phyloP scores from a whole-genome alignment of 37 sponge, comb jelly and placozoan genomes.

The Aphrocallistes beatrix region DNA sequence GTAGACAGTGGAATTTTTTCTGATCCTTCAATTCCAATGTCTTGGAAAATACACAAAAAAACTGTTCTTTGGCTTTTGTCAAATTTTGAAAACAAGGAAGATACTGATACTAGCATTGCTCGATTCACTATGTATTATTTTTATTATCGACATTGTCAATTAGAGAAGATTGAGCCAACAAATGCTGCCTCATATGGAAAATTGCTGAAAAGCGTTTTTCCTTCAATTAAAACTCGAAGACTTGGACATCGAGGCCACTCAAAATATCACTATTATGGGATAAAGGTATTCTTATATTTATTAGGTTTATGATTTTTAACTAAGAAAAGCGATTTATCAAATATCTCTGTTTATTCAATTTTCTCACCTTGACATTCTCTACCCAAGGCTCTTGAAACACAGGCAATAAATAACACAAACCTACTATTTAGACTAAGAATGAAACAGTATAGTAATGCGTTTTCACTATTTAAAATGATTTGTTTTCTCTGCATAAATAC shows the following conservation, averaged over 20 bases:
- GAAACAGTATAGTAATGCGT: too few species aligned
- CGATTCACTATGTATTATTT: constrained; percentile 80
- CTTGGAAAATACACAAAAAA: not conserved
- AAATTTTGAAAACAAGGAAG: constrained; percentile 93
- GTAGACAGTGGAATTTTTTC: too few species aligned
- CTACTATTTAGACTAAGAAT: too few species aligned
- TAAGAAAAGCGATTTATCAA: too few species aligned
- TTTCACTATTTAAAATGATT: too few species aligned
- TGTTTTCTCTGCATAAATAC: too few species aligned
- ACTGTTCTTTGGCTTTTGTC: constrained; percentile 83
- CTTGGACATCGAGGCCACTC: constrained; percentile 94
- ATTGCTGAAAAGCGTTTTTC: constrained; percentile 92
- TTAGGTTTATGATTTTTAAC: constrained; percentile 20
- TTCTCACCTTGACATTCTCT: too few species aligned
- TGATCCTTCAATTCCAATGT: not conserved
- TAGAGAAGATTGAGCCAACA: constrained; percentile 79
- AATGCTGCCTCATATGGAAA: constrained; percentile 99
- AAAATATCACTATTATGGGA: constrained; percentile 98
- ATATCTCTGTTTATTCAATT: too few species aligned
- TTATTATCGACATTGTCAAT: constrained; percentile 87
- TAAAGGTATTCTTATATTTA: constrained; percentile 26
- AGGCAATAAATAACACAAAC: too few species aligned
- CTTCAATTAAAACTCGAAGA: constrained; percentile 82
- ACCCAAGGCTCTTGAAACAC: too few species aligned
- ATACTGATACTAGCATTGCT: constrained; percentile 66